A percentile compares a stretch with the other conserved stretches of the same genome.
phyloP scores from a whole-genome alignment of 2,888 invertebrate genomes.

The Macaria notata region DNA sequence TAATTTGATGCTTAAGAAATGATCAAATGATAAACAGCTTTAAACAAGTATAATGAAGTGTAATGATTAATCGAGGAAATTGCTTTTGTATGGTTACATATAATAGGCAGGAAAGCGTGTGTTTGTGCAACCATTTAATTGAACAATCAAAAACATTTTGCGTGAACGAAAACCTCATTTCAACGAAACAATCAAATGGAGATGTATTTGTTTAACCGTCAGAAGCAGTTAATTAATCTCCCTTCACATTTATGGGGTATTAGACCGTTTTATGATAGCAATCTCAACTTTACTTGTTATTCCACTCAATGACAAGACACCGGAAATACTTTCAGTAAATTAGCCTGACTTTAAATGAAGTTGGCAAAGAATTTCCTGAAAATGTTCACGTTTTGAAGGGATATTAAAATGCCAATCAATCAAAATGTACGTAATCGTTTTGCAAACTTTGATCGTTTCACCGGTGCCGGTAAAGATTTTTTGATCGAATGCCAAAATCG shows the following conservation, averaged over 20 bases:
- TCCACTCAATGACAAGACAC: constrained; percentile 28
- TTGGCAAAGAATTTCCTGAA: constrained; percentile 27
- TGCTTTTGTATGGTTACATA: too few species aligned
- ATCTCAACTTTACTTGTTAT: constrained; percentile 37
- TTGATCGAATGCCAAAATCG: constrained; percentile 39
- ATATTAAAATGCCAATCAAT: constrained; percentile 38
- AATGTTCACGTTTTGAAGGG: constrained; percentile 32
- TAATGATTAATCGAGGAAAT: too few species aligned
- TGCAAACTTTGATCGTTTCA: constrained; percentile 13
- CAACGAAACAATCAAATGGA: constrained; percentile 13
- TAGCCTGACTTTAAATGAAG: constrained; percentile 27
- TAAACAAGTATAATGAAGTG: too few species aligned
- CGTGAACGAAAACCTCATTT: constrained; percentile 13
- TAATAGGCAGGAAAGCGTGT: not conserved
- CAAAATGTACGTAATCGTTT: constrained; percentile 29
- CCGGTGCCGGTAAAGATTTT: constrained; percentile 20
- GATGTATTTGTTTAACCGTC: constrained; percentile 20
- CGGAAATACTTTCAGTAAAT: constrained; percentile 33
- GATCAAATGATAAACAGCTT: too few species aligned
- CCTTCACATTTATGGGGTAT: constrained; percentile 24
- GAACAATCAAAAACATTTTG: constrained; percentile 11
- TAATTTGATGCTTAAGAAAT: too few species aligned
- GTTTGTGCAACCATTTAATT: constrained; percentile 11
- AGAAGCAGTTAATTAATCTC: constrained; percentile 22
- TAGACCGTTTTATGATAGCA: constrained; percentile 33